Percentiles rank a stretch among this genome's conserved stretches.
phyloP scores from a whole-genome alignment of 2,113 vertebrate genomes.

The Nematolebias whitei region DNA sequence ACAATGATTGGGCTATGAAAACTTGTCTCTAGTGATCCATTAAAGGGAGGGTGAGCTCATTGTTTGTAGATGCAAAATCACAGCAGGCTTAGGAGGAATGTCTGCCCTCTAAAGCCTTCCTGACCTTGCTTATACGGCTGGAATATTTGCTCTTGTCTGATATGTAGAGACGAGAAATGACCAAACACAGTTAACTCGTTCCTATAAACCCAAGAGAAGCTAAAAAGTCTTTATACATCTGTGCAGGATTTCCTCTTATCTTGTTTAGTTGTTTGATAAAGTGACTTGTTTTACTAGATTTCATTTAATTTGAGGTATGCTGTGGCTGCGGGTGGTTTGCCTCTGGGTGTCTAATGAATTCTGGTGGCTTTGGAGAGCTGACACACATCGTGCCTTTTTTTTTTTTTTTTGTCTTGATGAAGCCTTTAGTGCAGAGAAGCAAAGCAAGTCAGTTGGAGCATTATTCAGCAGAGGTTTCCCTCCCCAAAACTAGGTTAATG shows the following conservation, averaged over 20 bases:
- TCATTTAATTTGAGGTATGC: constrained; percentile 66
- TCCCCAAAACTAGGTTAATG: constrained; percentile 80
- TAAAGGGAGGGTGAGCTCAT: constrained; percentile 52
- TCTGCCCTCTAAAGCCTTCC: constrained; percentile 10
- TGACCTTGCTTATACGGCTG: constrained; percentile 58
- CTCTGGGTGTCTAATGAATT: constrained; percentile 65
- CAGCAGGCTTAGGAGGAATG: constrained; percentile 35
- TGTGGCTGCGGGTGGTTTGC: constrained; percentile 52
- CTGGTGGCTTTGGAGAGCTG: constrained; percentile 65
- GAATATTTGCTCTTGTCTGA: constrained; percentile 57
- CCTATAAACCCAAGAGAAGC: constrained; percentile 17
- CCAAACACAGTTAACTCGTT: constrained; percentile 47
- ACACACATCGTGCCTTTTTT: constrained; percentile 61
- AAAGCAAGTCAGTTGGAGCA: constrained; percentile 67
- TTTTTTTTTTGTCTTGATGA: constrained; percentile 45
- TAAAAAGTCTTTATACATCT: constrained; percentile 5
- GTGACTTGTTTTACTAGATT: constrained; percentile 56
- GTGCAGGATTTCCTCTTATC: constrained; percentile 26
- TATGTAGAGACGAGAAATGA: constrained; percentile 27
- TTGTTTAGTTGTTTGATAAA: constrained; percentile 52
- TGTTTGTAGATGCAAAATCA: constrained; percentile 63
- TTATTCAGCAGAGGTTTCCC: constrained; percentile 78
- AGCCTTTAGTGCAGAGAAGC: constrained; percentile 61
- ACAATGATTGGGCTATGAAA: constrained; percentile 45
- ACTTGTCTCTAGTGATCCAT: constrained; percentile 49